Evolutionary conservation across 2,888 invertebrate genomes (phyloP).

Genomic region (Ptychoptera albimana): DNA sequence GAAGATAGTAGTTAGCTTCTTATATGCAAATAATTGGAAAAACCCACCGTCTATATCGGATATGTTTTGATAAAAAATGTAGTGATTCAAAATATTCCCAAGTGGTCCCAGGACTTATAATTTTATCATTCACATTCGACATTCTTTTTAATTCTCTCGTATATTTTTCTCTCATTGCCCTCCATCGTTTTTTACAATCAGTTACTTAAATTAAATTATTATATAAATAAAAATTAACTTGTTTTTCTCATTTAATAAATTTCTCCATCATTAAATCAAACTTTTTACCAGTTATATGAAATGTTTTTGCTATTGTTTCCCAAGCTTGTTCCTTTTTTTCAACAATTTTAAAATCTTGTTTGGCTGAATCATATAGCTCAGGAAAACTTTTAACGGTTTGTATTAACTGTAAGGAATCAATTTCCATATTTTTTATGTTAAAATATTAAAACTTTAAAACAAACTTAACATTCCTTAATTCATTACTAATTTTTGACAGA

Average conservation of each 20-base stretch:
- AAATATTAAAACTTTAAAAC: no score
- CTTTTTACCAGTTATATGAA: not conserved
- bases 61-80: slow-evolving; percentile 12
- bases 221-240: not conserved
- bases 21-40: not conserved
- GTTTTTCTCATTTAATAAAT: no score
- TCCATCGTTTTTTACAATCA: slow-evolving; percentile 27
- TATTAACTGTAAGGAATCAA: slow-evolving; percentile 15
- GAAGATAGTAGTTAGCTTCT: no score
- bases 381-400: slow-evolving; percentile 22
- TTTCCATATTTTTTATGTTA: not conserved
- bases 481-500: not conserved
- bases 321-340: slow-evolving; percentile 26
- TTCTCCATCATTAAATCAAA: no score
- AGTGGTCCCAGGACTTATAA: slow-evolving; percentile 3
- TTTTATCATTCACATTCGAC: slow-evolving; percentile 7
- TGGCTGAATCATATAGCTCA: slow-evolving; percentile 24
- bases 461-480: no score
- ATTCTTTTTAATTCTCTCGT: slow-evolving; percentile 25
- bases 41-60: slow-evolving; percentile 6
- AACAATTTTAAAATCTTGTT: slow-evolving; percentile 24
- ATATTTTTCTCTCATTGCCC: slow-evolving; percentile 28
- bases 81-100: slow-evolving; percentile 14
- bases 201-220: slow-evolving; percentile 16
- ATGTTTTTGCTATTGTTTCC: slow-evolving; percentile 19